A percentile compares a stretch with the other conserved stretches of the same genome.
These are phyloP conservation scores for Corythaeola cristata DNA, from an alignment of 2,113 vertebrate genomes.

Conservation along the genomic window DNA sequence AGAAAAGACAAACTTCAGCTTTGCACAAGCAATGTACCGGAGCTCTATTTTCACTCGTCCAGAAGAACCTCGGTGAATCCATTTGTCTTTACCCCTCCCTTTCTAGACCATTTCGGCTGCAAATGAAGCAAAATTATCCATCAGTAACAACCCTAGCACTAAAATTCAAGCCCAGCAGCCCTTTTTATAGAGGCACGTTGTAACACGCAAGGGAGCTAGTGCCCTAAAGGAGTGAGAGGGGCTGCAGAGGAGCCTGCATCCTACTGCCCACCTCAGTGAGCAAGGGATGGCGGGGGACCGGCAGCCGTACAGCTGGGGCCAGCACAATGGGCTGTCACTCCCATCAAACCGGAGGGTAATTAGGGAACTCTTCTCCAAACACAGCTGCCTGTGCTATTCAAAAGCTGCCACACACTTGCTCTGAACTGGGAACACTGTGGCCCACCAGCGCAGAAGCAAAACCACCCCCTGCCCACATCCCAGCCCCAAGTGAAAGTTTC, in stretches of 20 bases:
- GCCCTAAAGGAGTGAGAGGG: background rate
- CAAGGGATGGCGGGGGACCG: background rate
- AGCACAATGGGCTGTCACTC: background rate
- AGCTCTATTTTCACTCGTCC: background rate
- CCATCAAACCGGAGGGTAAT: background rate
- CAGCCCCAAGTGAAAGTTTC: background rate
- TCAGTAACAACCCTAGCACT: background rate
- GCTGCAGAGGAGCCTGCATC: background rate
- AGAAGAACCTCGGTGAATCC: background rate
- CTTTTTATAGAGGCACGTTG: background rate
- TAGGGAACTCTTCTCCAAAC: background rate
- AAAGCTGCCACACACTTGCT: rapidly evolving
- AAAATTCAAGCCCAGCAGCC: background rate
- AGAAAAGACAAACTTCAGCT: background rate
- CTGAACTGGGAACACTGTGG: rapidly evolving
- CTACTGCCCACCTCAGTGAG: background rate
- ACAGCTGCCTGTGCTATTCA: background rate
- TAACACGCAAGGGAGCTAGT: rapidly evolving
- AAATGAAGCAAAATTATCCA: background rate
- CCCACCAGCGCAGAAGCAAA: background rate
- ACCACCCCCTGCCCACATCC: background rate
- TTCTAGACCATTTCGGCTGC: background rate
- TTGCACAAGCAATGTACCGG: background rate
- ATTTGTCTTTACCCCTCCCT: background rate
- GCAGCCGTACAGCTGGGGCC: background rate